Percentiles rank a stretch among this genome's conserved stretches.
These are phyloP conservation scores for Litocranius walleri DNA, from an alignment of 2,113 vertebrate genomes.

Conservation along the genomic window DNA sequence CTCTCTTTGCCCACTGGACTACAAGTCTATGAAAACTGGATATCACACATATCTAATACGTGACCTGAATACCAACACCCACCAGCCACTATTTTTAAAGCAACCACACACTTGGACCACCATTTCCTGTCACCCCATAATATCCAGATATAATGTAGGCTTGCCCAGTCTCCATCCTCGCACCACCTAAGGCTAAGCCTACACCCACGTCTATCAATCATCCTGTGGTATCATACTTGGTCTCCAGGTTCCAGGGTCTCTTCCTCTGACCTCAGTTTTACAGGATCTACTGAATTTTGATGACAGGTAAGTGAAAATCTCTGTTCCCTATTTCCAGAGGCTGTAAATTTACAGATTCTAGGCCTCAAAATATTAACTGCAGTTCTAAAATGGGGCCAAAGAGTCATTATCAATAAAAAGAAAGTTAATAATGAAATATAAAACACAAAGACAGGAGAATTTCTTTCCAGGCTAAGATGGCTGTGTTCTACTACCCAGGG, in stretches of 20 bases:
- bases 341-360: not conserved
- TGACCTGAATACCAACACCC: not conserved
- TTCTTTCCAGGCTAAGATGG: not conserved
- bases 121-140: not conserved
- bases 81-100: not conserved
- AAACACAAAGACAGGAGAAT: not conserved
- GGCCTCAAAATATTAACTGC: not conserved
- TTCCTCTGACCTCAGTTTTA: not conserved
- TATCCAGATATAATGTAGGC: not conserved
- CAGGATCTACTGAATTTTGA: not conserved
- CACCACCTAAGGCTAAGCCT: not conserved
- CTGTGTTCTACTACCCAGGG: not conserved
- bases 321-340: not conserved
- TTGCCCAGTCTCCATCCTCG: not conserved
- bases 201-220: not conserved
- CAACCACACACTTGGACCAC: not conserved
- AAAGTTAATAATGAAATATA: not conserved
- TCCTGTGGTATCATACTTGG: not conserved
- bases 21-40: not conserved
- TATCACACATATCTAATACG: not conserved
- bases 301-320: not conserved
- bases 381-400: not conserved
- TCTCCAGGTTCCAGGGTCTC: not conserved
- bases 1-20: not conserved
- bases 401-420: not conserved